Evolutionary conservation across 1,140 invertebrate species (phyloP), one percentile per base, ranked within the genome.

Genomic region (Argopecten irradians): DNA sequence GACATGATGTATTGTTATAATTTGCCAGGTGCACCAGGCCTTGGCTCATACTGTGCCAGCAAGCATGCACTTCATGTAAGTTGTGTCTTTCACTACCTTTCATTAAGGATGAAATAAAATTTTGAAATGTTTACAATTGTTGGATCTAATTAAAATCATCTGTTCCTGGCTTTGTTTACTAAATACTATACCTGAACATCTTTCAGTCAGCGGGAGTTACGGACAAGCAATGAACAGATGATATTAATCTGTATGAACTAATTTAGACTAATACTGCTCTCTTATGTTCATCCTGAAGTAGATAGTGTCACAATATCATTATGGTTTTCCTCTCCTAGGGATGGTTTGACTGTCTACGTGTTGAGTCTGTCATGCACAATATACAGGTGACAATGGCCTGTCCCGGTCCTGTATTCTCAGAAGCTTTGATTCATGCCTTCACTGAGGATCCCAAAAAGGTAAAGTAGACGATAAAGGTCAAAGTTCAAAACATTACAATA

Each of bases 51-150:
- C 93, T 97, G 97, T 85, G 98, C 96, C 14, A 96, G 97, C 1
- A 98, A 98, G 95, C 97, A 97, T 95, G 97, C 98, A 0, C 92
- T 98, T 82, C 97, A 98, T 93, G 98, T 98, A 95, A 96, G 95
- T 94, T 35, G 8, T 7, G n/a, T 71, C 55, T 28, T 46, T 46
- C 43, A 16, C 43, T n/a, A n/a, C n/a, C n/a, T n/a, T n/a, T n/a
- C n/a, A n/a, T n/a, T n/a, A n/a, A n/a, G n/a, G n/a, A n/a, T n/a
- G n/a, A n/a, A n/a, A n/a, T n/a, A n/a, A n/a, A n/a, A n/a, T n/a
- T n/a, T n/a, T n/a, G n/a, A n/a, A n/a, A n/a, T n/a, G n/a, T n/a
- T n/a, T n/a, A n/a, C n/a, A n/a, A n/a, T n/a, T n/a, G n/a, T n/a
- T n/a, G n/a, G n/a, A n/a, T n/a, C n/a, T n/a, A n/a, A n/a, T n/a